Evolutionary conservation across 2,888 invertebrate genomes (phyloP).

Genomic region (Unio pictorum): DNA sequence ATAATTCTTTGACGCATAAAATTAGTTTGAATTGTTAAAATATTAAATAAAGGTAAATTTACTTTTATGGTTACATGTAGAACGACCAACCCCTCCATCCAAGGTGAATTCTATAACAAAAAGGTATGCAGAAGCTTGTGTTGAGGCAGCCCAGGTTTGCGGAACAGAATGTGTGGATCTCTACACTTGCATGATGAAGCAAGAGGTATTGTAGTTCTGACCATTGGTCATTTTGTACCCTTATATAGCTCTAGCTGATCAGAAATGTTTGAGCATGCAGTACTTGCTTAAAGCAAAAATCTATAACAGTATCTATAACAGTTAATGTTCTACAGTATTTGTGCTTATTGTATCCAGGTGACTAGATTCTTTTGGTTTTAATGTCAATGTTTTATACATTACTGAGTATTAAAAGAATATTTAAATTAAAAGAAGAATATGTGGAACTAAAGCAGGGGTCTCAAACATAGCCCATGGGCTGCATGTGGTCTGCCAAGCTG

Average conservation of each 20-base stretch:
- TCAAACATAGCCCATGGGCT: too few species aligned
- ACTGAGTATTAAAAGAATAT: too few species aligned
- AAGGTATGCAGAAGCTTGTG: slow-evolving; percentile 58
- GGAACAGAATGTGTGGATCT: slow-evolving; percentile 59
- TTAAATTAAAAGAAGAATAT: too few species aligned
- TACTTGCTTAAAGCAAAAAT: background rate
- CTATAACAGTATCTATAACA: slow-evolving; percentile 1
- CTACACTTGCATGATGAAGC: slow-evolving; percentile 56
- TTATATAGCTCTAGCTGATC: too few species aligned
- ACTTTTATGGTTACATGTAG: background rate
- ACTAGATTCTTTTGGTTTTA: too few species aligned
- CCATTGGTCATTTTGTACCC: background rate
- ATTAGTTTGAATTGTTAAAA: too few species aligned
- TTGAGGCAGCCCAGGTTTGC: slow-evolving; percentile 45
- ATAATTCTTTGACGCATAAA: too few species aligned
- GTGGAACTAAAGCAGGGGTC: too few species aligned
- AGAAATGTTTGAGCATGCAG: background rate
- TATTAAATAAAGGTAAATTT: background rate
- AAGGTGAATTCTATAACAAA: slow-evolving; percentile 40
- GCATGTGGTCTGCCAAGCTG: too few species aligned
- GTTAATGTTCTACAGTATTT: background rate
- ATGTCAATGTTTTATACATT: too few species aligned
- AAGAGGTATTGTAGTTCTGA: slow-evolving; percentile 32
- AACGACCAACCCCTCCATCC: too few species aligned
- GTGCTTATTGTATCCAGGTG: too few species aligned